Conservation (phyloP, 2,113 vertebrate genomes). For the Amblyornis subalaris region DNA sequence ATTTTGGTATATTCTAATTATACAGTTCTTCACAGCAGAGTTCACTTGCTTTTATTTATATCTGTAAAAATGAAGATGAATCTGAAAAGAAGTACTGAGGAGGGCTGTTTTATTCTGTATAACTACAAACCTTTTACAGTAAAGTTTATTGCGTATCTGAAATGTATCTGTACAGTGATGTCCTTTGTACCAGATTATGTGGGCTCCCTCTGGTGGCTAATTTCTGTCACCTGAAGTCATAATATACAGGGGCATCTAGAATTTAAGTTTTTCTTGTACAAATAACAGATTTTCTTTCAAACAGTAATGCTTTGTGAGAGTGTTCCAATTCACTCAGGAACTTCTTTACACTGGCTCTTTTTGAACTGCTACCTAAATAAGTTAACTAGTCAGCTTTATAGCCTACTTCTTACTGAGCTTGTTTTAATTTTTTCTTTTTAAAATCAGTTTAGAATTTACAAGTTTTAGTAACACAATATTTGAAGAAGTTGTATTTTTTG, state of each 20-base stretch:
- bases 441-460: neutral
- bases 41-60: neutral
- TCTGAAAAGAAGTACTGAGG: neutral
- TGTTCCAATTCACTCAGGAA: neutral
- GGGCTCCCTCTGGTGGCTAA: constrained; percentile 53
- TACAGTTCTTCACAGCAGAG: neutral
- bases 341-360: neutral
- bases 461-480: neutral
- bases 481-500: neutral
- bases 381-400: neutral
- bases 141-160: neutral
- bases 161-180: neutral
- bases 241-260: neutral
- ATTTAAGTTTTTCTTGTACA: neutral
- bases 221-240: neutral
- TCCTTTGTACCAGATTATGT: neutral
- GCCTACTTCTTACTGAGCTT: neutral
- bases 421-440: neutral
- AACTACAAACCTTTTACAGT: neutral
- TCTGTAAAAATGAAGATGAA: neutral
- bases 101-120: neutral
- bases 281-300: neutral
- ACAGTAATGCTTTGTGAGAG: neutral
- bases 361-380: neutral
- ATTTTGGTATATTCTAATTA: neutral